Percentiles rank a stretch among this genome's conserved stretches.
These are phyloP conservation scores for Ramazzottius varieornatus DNA, from an alignment of 2,888 invertebrate species.

Conservation along the genomic window DNA sequence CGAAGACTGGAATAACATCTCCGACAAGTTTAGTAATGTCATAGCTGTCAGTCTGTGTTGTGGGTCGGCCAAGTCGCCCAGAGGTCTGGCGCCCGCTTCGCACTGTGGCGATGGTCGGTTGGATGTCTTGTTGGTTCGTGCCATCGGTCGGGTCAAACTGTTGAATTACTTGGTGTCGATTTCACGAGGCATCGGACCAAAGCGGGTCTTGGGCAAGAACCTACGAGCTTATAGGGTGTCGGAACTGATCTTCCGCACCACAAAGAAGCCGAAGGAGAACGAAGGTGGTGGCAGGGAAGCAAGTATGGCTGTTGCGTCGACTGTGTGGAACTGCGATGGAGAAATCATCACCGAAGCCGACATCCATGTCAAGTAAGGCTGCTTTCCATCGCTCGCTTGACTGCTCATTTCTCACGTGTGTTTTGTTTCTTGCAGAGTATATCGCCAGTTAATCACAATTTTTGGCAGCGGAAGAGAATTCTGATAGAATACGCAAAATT, in stretches of 20 bases:
- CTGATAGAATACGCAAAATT: background rate
- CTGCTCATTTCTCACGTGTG: background rate
- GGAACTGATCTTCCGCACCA: background rate
- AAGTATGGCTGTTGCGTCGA: no score
- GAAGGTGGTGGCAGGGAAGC: no score
- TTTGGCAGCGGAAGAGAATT: background rate
- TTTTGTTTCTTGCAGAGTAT: background rate
- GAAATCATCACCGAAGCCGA: background rate
- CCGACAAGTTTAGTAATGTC: background rate
- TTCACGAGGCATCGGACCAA: background rate
- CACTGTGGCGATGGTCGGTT: background rate
- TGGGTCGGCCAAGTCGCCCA: background rate
- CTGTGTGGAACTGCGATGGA: background rate
- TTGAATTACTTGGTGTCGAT: background rate
- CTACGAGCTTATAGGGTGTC: background rate
- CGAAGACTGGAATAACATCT: background rate
- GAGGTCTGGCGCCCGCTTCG: background rate
- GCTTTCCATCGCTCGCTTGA: background rate
- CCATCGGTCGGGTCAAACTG: background rate
- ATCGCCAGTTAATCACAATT: background rate
- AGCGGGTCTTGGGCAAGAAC: background rate
- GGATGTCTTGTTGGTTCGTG: background rate
- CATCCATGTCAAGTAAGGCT: background rate
- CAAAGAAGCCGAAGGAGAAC: background rate
- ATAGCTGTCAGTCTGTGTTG: background rate